Evolutionary conservation across 1,140 invertebrate genomes (phyloP), one percentile per base, ranked within the genome.

Genomic region (Rhizoglyphus robini): DNA sequence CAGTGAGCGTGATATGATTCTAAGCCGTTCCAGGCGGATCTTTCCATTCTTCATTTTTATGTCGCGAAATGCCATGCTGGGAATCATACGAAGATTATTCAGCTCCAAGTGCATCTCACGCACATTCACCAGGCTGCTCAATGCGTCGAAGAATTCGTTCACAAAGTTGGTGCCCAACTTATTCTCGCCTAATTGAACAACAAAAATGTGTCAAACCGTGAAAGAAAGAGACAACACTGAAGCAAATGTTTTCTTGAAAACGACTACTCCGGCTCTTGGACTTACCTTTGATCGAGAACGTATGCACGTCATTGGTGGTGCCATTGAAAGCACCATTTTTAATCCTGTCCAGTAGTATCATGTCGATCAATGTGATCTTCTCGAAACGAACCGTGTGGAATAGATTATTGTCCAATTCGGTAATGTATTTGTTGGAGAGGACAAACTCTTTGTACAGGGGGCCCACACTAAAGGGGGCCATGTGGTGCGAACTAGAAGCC

Each of bases 121-220:
- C 29, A 29, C 58, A 8, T 29, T 60, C 11, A 29, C 15, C 27
- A 60, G 15, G 15, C 30, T 29, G 29, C 58, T 60, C n/a, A 60
- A 46, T 15, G 58, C 15, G 36, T 60, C 58, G 58, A 60, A 60
- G 15, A 60, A 32, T 60, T 60, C 15, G 29, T 38, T 34, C 2
- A 60, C 27, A 32, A n/a, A 60, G 13, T 32, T 30, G 13, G 13
- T 18, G 27, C 29, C 30, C 13, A 60, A 27, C 27, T 27, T 18
- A 60, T 60, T 60, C 15, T 60, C 58, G 27, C 58, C 58, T 60
- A 60, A 32, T 34, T 11, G 25, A 60, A 60, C 3, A 32, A 27
- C 15, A 46, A n/a, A n/a, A n/a, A n/a, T n/a, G n/a, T n/a, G n/a
- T n/a, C n/a, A n/a, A n/a, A n/a, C n/a, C 51, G 23, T 32, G 8